Base-by-base conservation (phyloP, 1,140 invertebrate species). In the Euborellia annulipes region DNA sequence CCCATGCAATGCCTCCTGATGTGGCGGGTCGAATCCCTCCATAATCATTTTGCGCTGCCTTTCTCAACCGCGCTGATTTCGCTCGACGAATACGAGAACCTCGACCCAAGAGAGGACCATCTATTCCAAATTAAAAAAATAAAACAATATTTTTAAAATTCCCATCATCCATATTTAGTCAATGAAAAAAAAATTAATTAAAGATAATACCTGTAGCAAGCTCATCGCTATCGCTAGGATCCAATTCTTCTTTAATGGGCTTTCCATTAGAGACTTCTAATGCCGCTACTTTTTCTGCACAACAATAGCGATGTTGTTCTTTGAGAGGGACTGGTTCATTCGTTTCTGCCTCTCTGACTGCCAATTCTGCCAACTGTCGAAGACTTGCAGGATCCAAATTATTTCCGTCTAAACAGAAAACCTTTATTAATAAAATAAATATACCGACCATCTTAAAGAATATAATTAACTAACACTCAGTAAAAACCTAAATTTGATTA, bases 211-310 rank as follows among this genome's bases (percentile, higher is more conserved):
- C 67, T 62, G 55, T n/a, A n/a, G 62, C 65, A 36, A 69, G 67
- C 39, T 69, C 67, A 55, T 79, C 76, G 56, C 74, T 78, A 55
- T 79, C 76, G 53, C 75, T 78, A 0, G 73, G 71, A 48, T 78
- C 73, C 18, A 71, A 54, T 9, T 43, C 38, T 46, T 62, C 61
- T 47, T 65, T 62, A 23, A 68, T 57, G 50, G 68, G 69, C 44
- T 58, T 55, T 39, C 56, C 58, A 2, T 57, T 55, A 38, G 61
- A 58, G 9, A 50, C 55, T 20, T 59, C 60, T 4, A 59, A 59
- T 7, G 59, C 59, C 3, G 59, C 51, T 49, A 62, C 61, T 43
- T 62, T 61, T 23, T 57, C 62, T 13, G 60, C 56, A 11, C 63
- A 48, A 45, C 48, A 23, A 49, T 48, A 22, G 51, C 43, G 16